phyloP scores from a whole-genome alignment of 2,888 invertebrate species.

The Girardia tigrina region DNA sequence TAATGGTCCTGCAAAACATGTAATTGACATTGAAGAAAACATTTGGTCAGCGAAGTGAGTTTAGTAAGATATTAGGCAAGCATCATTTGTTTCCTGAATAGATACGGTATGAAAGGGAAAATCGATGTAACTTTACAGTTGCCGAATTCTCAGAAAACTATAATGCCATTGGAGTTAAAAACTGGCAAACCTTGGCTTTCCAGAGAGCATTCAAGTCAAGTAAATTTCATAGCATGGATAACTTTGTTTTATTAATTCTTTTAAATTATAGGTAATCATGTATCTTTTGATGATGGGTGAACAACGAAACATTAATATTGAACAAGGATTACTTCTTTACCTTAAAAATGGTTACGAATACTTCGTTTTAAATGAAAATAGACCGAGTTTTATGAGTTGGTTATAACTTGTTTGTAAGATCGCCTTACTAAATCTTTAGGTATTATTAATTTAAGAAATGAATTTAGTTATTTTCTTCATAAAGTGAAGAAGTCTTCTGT shows the following conservation, averaged over 20 bases:
- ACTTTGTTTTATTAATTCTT: too few relatives aligned
- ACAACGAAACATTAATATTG: slow-evolving; percentile 54
- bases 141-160: too few relatives aligned
- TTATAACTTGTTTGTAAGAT: too few relatives aligned
- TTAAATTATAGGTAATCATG: too few relatives aligned
- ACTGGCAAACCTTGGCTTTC: slow-evolving; percentile 73
- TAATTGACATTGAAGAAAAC: slow-evolving; percentile 85
- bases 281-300: slow-evolving; percentile 75
- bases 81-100: slow-evolving; percentile 38
- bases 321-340: slow-evolving; percentile 68
- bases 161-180: slow-evolving; percentile 78
- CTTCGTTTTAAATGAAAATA: too few relatives aligned
- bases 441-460: too few relatives aligned
- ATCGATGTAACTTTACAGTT: slow-evolving; percentile 60
- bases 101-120: slow-evolving; percentile 79
- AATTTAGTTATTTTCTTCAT: too few relatives aligned
- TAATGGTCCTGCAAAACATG: too few relatives aligned
- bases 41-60: slow-evolving; percentile 59
- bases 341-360: slow-evolving; percentile 56
- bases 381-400: too few relatives aligned
- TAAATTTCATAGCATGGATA: too few relatives aligned
- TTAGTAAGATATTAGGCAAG: slow-evolving; percentile 36
- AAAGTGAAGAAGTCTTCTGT: too few relatives aligned
- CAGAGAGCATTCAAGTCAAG: slow-evolving; percentile 76
- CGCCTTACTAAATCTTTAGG: too few relatives aligned